Conservation (phyloP, 2,113 vertebrate genomes). For the Phaethornis superciliosus region DNA sequence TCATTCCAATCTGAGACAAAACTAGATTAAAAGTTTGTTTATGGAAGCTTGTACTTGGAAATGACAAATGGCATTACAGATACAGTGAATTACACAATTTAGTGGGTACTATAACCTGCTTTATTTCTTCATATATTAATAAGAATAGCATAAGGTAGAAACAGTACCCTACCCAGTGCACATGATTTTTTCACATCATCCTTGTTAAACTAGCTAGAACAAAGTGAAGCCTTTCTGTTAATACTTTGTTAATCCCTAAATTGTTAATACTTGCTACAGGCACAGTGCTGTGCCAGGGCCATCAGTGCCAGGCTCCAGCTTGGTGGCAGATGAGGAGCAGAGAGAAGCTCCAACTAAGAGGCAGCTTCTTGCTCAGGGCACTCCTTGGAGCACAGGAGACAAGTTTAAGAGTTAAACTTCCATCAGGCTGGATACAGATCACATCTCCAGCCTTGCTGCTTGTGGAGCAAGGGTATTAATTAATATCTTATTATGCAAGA, state of each 20-base stretch:
- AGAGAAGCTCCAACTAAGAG: neutral
- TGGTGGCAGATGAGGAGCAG: accelerated
- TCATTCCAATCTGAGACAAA: neutral
- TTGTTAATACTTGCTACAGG: neutral
- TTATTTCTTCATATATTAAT: neutral
- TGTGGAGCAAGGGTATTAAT: neutral
- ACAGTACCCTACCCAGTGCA: neutral
- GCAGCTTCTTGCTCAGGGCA: neutral
- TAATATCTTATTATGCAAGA: neutral
- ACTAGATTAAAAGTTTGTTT: neutral
- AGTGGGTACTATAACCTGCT: neutral
- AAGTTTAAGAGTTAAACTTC: neutral
- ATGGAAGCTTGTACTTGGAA: neutral
- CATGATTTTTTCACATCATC: neutral
- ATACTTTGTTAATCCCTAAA: neutral
- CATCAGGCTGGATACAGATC: neutral
- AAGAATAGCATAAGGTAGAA: neutral
- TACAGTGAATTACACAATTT: neutral
- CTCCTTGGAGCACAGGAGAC: accelerated
- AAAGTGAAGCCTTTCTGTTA: neutral
- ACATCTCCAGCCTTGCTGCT: neutral
- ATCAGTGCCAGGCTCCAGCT: neutral
- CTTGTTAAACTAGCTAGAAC: neutral
- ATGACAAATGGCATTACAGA: neutral
- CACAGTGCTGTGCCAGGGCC: neutral